Base-by-base conservation (phyloP, 1,140 invertebrate species). In the Caenorhabditis latens region DNA sequence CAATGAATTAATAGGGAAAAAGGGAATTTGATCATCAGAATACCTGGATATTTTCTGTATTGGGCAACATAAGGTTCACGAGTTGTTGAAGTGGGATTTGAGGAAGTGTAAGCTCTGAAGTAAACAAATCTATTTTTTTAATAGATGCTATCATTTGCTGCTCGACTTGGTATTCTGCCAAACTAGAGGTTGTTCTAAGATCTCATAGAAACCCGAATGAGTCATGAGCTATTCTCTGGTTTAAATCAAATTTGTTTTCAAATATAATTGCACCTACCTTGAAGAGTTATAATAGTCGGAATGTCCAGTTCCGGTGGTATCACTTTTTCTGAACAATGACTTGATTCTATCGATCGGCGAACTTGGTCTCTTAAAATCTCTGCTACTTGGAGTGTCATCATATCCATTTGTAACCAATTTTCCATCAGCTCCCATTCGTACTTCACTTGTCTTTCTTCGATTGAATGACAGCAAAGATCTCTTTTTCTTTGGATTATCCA, bases 341-440 rank as follows among this genome's bases (percentile, higher is more conserved):
- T 91, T 91, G 21, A 91, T 91, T 21, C 90, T 88, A 67, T 91
- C 91, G 57, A 91, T 92, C n/a, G 91, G 91, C 14, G 91, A 91
- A 46, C 88, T 84, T 32, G 91, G 91, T 40, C 91, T 87, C 79
- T 91, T 91, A 46, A 79, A 79, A 50, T 79, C 71, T 79, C 71
- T 79, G 71, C 71, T 79, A 14, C 71, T 79, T 61, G 89, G 90
- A 61, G 91, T 88, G 21, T 92, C 91, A 32, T 91, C 90, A 48
- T 89, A 90, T 43, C 86, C 89, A 65, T 87, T 90, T 7, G 90
- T 90, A 24, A 84, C 50, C 75, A 90, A 65, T 42, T 87, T 90
- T 48, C 88, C 88, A 84, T 89, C 90, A 0, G 84, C 48, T 21
- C 90, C 90, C 84, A 91, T 65, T 48, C 91, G 83, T 42, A 92